Evolutionary conservation across 2,888 invertebrate genomes (phyloP).

Genomic region (Dolichopus griseipennis): DNA sequence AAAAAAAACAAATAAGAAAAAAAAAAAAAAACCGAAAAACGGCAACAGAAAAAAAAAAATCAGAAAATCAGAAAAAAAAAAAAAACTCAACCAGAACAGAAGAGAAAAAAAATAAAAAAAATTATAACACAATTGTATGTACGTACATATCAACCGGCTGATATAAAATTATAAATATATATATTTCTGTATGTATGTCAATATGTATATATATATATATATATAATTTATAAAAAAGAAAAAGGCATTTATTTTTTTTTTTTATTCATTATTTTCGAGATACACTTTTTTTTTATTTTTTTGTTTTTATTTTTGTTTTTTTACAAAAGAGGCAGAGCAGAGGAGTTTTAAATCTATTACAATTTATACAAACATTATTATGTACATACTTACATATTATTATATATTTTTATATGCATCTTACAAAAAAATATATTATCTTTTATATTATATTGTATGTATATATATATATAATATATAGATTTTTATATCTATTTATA

Average conservation of each 20-base stretch:
- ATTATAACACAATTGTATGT: neutral
- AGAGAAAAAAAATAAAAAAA: slow-evolving; percentile 7
- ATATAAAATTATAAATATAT: neutral
- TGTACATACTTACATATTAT: too few relatives aligned
- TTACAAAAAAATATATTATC: too few relatives aligned
- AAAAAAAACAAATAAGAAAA: slow-evolving; percentile 11
- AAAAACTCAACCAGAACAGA: slow-evolving; percentile 7
- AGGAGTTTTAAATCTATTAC: neutral
- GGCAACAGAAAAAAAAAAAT: neutral
- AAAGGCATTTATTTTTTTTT: neutral
- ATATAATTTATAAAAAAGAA: neutral
- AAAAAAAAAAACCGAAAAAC: neutral
- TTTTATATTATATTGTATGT: too few relatives aligned
- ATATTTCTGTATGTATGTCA: neutral
- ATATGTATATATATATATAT: neutral
- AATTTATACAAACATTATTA: neutral
- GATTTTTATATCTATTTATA: neutral
- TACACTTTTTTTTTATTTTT: too few relatives aligned
- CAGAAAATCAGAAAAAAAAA: neutral
- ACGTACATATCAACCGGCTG: neutral
- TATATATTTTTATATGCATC: neutral
- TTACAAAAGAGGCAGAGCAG: neutral
- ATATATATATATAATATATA: neutral
- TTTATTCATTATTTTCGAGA: neutral
- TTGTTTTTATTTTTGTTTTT: too few relatives aligned